Percentiles rank a stretch among this genome's conserved stretches.
Conservation (phyloP, 2,888 invertebrate species). For the Nowickia ferox region DNA sequence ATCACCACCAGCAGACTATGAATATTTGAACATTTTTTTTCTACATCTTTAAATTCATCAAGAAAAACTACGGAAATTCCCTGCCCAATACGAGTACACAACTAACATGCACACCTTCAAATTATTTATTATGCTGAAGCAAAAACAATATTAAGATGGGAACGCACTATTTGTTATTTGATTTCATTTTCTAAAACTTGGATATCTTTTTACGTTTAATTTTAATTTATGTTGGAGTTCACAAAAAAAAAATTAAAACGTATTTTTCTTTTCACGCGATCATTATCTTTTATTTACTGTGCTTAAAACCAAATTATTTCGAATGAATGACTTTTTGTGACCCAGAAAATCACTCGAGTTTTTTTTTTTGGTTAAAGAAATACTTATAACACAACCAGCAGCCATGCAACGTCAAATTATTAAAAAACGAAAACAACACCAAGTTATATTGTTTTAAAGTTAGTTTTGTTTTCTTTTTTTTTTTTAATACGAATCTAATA, state of each 20-base stretch:
- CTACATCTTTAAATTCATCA: conserved; percentile 3
- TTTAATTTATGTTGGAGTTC: conserved; percentile 11
- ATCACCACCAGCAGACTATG: background rate
- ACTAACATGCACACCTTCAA: conserved; percentile 46
- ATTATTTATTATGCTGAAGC: conserved; percentile 6
- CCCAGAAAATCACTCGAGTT: conserved; percentile 63
- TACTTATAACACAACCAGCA: background rate
- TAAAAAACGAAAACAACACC: conserved; percentile 5
- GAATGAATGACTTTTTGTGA: conserved; percentile 64
- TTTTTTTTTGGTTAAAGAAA: conserved; percentile 18
- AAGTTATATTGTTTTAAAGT: conserved; percentile 52
- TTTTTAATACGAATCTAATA: conserved; percentile 54
- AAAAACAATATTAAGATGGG: conserved; percentile 20
- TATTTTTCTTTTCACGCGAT: conserved; percentile 57
- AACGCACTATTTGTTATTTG: conserved; percentile 47
- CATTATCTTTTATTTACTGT: conserved; percentile 56
- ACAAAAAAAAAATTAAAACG: conserved; percentile 12
- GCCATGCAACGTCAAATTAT: background rate
- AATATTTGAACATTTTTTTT: conserved; percentile 5
- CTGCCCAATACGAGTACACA: conserved; percentile 16
- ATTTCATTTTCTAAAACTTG: conserved; percentile 35
- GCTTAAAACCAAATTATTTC: conserved; percentile 61
- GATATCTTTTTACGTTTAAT: background rate
- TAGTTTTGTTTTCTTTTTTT: conserved; percentile 51
- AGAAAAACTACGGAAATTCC: conserved; percentile 59